phyloP scores from a whole-genome alignment of 2,113 vertebrate species.

The Seriola quinqueradiata region DNA sequence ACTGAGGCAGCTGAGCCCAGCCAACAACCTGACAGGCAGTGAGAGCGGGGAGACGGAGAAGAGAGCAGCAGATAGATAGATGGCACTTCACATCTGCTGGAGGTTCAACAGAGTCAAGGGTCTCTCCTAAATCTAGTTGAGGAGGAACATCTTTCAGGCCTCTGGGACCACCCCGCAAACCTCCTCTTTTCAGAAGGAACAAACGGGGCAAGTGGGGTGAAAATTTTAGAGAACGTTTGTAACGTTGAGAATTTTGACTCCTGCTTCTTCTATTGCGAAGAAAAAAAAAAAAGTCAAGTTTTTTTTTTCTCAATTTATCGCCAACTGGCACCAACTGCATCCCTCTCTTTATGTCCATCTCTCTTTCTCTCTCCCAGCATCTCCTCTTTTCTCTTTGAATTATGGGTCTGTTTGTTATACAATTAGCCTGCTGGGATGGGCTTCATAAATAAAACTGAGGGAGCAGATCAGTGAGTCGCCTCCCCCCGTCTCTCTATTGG shows the following conservation, averaged over 20 bases:
- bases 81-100: conserved; percentile 81
- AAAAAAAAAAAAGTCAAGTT: conserved; percentile 27
- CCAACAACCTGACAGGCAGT: conserved; percentile 72
- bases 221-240: conserved; percentile 66
- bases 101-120: conserved; percentile 78
- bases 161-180: conserved; percentile 70
- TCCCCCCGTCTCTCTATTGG: conserved; percentile 51
- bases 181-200: conserved; percentile 69
- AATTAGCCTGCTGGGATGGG: conserved; percentile 83
- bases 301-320: conserved; percentile 50
- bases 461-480: conserved; percentile 74
- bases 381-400: conserved; percentile 69
- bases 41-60: conserved; percentile 53
- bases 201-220: conserved; percentile 50
- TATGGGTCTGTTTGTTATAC: conserved; percentile 83
- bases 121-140: conserved; percentile 80
- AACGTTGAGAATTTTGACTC: conserved; percentile 60
- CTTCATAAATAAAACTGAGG: conserved; percentile 76
- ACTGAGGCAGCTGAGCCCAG: conserved; percentile 73
- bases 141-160: conserved; percentile 77
- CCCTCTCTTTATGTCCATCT: conserved; percentile 63
- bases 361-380: conserved; percentile 47
- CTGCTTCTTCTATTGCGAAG: conserved; percentile 25
- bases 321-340: conserved; percentile 69
- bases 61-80: conserved; percentile 72